phyloP scores from a whole-genome alignment of 2,797 vertebrate genomes.

The Otus scops region DNA sequence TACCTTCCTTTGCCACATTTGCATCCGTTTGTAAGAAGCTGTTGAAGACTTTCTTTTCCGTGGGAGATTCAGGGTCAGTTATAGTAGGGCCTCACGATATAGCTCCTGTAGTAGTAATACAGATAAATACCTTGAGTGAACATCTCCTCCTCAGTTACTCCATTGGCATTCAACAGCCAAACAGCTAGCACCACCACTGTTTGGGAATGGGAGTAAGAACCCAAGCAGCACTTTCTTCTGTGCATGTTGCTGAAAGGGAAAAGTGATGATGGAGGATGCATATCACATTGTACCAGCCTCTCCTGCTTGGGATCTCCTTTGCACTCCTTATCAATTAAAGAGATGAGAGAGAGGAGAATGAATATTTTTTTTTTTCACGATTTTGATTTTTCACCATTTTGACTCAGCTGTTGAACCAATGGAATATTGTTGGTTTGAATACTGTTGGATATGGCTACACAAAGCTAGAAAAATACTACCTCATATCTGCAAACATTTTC shows the following conservation, averaged over 20 bases:
- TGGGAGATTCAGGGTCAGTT: neutral
- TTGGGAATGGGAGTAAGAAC: neutral
- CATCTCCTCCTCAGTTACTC: neutral
- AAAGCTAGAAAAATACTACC: neutral
- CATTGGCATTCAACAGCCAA: neutral
- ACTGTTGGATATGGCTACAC: neutral
- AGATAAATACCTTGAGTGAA: neutral
- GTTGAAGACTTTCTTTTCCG: neutral
- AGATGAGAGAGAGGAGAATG: neutral
- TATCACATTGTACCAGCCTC: fast-evolving
- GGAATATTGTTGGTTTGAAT: neutral
- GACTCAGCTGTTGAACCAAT: neutral
- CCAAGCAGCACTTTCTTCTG: neutral
- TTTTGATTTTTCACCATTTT: neutral
- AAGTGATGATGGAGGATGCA: neutral
- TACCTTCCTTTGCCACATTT: neutral
- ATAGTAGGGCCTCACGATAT: fast-evolving
- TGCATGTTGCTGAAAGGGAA: fast-evolving
- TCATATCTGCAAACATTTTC: neutral
- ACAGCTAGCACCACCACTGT: neutral
- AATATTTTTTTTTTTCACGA: neutral
- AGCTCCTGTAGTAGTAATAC: neutral
- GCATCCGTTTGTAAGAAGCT: neutral
- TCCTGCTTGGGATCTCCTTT: neutral
- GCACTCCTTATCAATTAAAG: fast-evolving